These are phyloP conservation scores for Pammene fasciana DNA, from an alignment of 2,888 invertebrate genomes.

Conservation along the genomic window DNA sequence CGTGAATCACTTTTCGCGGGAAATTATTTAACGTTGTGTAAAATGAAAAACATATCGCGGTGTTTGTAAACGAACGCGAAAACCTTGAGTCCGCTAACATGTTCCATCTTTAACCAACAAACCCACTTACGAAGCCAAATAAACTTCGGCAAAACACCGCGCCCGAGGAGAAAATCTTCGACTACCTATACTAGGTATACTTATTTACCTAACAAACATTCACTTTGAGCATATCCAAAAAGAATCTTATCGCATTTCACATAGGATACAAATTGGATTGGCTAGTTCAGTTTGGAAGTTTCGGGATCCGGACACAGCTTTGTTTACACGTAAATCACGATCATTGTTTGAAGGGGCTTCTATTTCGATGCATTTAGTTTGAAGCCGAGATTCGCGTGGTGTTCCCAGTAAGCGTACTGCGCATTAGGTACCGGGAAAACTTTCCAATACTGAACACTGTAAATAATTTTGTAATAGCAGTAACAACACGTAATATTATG, in stretches of 20 bases:
- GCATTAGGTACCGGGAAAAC: constrained; percentile 50
- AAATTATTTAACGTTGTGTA: constrained; percentile 72
- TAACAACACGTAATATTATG: background rate
- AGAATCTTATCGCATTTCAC: constrained; percentile 48
- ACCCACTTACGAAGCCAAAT: constrained; percentile 52
- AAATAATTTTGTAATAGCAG: constrained; percentile 27
- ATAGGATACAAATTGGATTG: constrained; percentile 56
- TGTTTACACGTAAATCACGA: constrained; percentile 81
- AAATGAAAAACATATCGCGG: constrained; percentile 71
- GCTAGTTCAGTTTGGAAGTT: constrained; percentile 51
- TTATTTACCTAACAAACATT: constrained; percentile 2
- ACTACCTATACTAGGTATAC: constrained; percentile 47
- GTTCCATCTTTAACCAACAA: constrained; percentile 65
- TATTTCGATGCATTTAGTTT: constrained; percentile 77
- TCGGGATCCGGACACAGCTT: constrained; percentile 61
- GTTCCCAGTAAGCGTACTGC: constrained; percentile 68
- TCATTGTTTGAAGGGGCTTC: constrained; percentile 79
- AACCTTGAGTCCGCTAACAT: constrained; percentile 74
- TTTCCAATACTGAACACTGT: constrained; percentile 43
- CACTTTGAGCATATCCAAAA: constrained; percentile 43
- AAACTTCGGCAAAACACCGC: constrained; percentile 55
- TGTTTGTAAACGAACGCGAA: constrained; percentile 74
- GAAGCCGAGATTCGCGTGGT: constrained; percentile 70
- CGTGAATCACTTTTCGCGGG: constrained; percentile 66
- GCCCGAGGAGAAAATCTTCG: constrained; percentile 52